Conservation (phyloP, 2,888 invertebrate species). For the Cryptocephalus primarius region DNA sequence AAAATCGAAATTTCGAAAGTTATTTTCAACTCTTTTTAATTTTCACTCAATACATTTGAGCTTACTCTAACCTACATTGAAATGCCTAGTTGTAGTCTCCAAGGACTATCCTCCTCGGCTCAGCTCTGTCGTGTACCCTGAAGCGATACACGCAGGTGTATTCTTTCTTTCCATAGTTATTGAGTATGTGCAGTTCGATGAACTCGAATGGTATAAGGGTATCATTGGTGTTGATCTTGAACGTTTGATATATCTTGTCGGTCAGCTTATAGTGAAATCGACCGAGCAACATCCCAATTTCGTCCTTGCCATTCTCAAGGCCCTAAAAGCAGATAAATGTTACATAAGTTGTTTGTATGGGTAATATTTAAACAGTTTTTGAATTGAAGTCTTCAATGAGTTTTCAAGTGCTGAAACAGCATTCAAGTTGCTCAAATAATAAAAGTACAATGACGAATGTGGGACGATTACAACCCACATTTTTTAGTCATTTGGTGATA, state of each 20-base stretch:
- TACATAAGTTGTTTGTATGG: background rate
- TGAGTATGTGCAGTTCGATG: conserved; percentile 42
- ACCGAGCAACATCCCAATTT: conserved; percentile 32
- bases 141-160: conserved; percentile 67
- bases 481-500: no score
- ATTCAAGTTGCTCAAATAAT: no score
- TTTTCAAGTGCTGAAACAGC: no score
- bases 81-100: no score
- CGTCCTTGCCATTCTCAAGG: conserved; percentile 11
- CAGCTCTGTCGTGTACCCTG: conserved; percentile 47
- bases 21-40: no score
- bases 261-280: conserved; percentile 39
- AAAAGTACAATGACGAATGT: no score
- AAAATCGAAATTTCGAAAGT: no score
- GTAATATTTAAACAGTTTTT: background rate
- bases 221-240: conserved; percentile 20
- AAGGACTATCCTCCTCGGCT: no score
- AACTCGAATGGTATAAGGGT: conserved; percentile 25
- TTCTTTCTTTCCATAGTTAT: conserved; percentile 55
- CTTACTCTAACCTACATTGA: no score
- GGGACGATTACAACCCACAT: no score
- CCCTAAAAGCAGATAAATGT: conserved; percentile 15
- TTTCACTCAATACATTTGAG: no score
- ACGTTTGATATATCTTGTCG: conserved; percentile 44
- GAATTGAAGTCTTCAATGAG: no score